Conservation (phyloP, 1,140 invertebrate species). For the Heliothis virescens region DNA sequence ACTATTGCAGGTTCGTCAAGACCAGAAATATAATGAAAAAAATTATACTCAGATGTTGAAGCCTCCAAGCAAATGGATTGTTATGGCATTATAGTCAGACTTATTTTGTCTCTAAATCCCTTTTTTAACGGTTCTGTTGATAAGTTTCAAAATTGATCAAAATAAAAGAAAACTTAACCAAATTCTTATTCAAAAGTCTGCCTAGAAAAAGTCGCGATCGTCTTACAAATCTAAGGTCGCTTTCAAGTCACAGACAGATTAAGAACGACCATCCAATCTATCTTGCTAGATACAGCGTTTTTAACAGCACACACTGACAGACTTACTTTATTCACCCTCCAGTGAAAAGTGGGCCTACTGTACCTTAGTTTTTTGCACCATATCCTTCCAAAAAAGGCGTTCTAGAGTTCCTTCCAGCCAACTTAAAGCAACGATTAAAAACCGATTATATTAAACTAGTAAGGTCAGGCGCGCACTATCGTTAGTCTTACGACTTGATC, state of each 20-base stretch:
- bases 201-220: not conserved
- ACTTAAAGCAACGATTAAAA: conserved; percentile 36
- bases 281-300: not conserved
- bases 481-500: conserved; percentile 13
- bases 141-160: too few species aligned
- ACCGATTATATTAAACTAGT: conserved; percentile 30
- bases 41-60: not conserved
- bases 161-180: too few species aligned
- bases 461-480: conserved; percentile 22
- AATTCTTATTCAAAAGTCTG: not conserved
- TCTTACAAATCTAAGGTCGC: not conserved
- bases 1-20: not conserved
- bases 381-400: conserved; percentile 15
- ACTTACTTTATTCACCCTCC: conserved; percentile 10
- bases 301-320: conserved; percentile 23
- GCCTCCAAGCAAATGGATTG: not conserved
- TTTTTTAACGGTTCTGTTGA: too few species aligned
- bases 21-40: not conserved
- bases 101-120: too few species aligned
- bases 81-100: too few species aligned
- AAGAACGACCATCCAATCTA: not conserved
- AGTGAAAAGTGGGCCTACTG: not conserved
- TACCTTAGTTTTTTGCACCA: not conserved
- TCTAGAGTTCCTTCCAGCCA: conserved; percentile 1
- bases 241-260: not conserved